Conservation (phyloP, 2,113 vertebrate species). For the Notechis scutatus region DNA sequence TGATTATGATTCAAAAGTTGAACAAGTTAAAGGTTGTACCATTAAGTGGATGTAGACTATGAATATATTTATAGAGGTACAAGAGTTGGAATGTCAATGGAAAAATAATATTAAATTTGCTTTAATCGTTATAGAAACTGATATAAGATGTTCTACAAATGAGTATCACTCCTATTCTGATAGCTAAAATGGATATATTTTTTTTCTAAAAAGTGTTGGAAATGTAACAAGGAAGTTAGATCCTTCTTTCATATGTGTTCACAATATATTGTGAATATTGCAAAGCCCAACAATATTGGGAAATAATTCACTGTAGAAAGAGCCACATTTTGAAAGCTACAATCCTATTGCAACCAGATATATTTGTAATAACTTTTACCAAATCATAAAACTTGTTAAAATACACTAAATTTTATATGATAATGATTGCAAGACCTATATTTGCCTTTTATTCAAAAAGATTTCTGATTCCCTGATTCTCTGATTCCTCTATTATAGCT, state of each 20-base stretch:
- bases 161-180: background rate
- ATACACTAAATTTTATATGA: background rate
- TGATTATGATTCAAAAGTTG: background rate
- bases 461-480: background rate
- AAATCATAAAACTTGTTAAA: background rate
- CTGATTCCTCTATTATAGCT: background rate
- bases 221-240: background rate
- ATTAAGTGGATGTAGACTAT: background rate
- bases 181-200: background rate
- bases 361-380: background rate
- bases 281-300: background rate
- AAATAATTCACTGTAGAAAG: background rate
- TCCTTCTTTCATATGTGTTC: background rate
- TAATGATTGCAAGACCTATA: background rate
- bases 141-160: background rate
- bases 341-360: background rate
- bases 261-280: background rate
- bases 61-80: background rate
- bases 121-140: background rate
- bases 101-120: background rate
- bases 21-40: background rate
- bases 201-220: background rate
- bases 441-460: background rate
- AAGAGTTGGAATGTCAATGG: background rate
- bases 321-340: background rate